Evolutionary conservation across 1,140 invertebrate species (phyloP).

Genomic region (Polypedilum vanderplanki): DNA sequence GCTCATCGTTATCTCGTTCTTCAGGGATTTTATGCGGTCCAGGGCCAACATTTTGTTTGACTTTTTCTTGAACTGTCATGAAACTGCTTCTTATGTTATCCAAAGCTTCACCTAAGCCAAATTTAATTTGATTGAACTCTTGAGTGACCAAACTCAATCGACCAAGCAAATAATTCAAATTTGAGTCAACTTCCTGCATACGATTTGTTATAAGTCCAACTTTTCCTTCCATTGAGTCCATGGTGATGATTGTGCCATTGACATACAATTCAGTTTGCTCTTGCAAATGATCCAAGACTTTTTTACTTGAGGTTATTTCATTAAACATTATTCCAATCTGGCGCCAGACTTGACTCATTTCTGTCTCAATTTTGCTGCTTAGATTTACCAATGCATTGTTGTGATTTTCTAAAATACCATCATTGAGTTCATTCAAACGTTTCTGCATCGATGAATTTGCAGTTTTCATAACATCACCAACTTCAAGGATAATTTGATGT

Average conservation of each 20-base stretch:
- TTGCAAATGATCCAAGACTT: constrained; percentile 66
- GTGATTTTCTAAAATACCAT: constrained; percentile 65
- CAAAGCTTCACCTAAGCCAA: constrained; percentile 60
- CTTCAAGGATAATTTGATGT: constrained; percentile 74
- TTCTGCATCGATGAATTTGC: constrained; percentile 59
- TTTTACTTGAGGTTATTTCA: constrained; percentile 68
- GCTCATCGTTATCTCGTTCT: constrained; percentile 28
- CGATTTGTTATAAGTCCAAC: constrained; percentile 69
- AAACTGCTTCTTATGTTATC: constrained; percentile 65
- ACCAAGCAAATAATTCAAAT: constrained; percentile 78
- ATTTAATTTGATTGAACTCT: constrained; percentile 79
- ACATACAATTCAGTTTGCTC: constrained; percentile 72
- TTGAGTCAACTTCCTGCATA: constrained; percentile 73
- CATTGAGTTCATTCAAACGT: constrained; percentile 61
- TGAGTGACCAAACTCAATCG: constrained; percentile 71
- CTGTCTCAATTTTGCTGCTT: constrained; percentile 67
- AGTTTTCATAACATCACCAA: constrained; percentile 60
- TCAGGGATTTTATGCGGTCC: constrained; percentile 40
- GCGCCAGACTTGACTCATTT: constrained; percentile 78
- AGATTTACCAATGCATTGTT: constrained; percentile 64
- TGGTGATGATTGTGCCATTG: constrained; percentile 70
- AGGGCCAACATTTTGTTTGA: constrained; percentile 39
- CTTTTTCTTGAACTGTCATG: constrained; percentile 55
- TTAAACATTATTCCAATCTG: constrained; percentile 84
- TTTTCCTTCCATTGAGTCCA: constrained; percentile 73